phyloP scores from a whole-genome alignment of 2,797 vertebrate species.

The Antrozous pallidus region DNA sequence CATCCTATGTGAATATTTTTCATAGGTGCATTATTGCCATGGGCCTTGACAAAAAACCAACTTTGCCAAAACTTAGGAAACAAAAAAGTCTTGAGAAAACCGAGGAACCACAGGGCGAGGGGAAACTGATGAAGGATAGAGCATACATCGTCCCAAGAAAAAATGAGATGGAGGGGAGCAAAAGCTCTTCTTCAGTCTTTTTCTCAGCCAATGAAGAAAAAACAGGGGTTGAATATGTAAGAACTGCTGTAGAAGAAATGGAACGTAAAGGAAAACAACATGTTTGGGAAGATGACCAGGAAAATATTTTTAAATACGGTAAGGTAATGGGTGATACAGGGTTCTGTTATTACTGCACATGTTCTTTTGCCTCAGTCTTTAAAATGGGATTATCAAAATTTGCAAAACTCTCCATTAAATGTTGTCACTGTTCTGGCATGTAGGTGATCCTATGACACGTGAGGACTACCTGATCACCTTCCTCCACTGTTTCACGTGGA shows the following conservation, averaged over 20 bases:
- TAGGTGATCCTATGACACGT: not conserved
- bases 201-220: not conserved
- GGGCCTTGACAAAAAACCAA: conserved; percentile 91
- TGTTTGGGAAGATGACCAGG: conserved; percentile 56
- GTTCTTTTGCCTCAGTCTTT: not conserved
- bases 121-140: not conserved
- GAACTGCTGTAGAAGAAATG: conserved; percentile 57
- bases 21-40: conserved; percentile 92
- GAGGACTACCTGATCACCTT: not conserved
- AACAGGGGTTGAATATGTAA: not conserved
- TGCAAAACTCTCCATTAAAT: not conserved
- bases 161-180: not conserved
- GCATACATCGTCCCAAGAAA: not conserved
- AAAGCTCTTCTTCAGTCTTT: conserved; percentile 35
- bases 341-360: not conserved
- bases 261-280: conserved; percentile 18
- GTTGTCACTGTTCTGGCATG: not conserved
- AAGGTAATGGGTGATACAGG: conserved; percentile 57
- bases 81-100: conserved; percentile 72
- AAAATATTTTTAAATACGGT: conserved; percentile 69
- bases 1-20: not conserved
- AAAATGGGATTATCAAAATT: not conserved
- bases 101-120: not conserved
- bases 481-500: not conserved
- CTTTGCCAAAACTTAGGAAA: conserved; percentile 83